Percentiles rank a stretch among this genome's conserved stretches.
Conservation (phyloP, 2,113 vertebrate genomes). For the Platanista minor region DNA sequence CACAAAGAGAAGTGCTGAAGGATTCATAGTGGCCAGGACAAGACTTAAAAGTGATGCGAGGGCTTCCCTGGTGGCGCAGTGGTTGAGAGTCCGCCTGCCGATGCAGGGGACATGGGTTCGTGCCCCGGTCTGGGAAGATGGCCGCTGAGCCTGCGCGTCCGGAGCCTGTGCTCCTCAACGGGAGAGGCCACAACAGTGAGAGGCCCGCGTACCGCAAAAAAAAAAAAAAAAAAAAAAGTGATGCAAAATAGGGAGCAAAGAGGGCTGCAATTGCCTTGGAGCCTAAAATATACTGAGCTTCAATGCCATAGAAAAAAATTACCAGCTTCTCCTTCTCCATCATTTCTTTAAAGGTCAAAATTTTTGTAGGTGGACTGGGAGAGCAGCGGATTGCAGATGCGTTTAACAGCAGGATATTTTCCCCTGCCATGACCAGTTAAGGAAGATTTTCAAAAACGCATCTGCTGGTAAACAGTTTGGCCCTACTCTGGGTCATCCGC, state of each 20-base stretch:
- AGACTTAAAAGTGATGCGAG: constrained; percentile 95
- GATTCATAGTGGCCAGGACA: constrained; percentile 88
- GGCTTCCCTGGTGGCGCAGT: no score
- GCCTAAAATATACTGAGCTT: constrained; percentile 91
- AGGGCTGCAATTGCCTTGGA: constrained; percentile 92
- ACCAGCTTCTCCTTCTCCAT: constrained; percentile 94
- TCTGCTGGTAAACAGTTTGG: constrained; percentile 99
- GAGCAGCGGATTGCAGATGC: constrained; percentile 92
- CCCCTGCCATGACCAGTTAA: constrained; percentile 97
- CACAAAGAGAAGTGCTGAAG: constrained; percentile 93
- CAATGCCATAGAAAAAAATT: constrained; percentile 87
- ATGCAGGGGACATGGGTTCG: no score
- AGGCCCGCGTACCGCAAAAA: no score
- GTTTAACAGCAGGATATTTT: constrained; percentile 98
- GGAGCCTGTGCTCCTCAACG: no score
- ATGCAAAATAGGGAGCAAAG: constrained; percentile 93
- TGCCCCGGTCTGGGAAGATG: no score
- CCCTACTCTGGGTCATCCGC: constrained; percentile 93
- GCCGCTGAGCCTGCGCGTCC: no score
- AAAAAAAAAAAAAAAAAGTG: no score
- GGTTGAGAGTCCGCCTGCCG: no score
- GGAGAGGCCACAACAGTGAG: no score
- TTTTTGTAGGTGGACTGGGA: constrained; percentile 93
- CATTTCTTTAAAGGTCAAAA: constrained; percentile 98
- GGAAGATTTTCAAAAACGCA: constrained; percentile 96